Evolutionary conservation across 2,113 vertebrate genomes (phyloP).

Genomic region (Podarcis cretensis): DNA sequence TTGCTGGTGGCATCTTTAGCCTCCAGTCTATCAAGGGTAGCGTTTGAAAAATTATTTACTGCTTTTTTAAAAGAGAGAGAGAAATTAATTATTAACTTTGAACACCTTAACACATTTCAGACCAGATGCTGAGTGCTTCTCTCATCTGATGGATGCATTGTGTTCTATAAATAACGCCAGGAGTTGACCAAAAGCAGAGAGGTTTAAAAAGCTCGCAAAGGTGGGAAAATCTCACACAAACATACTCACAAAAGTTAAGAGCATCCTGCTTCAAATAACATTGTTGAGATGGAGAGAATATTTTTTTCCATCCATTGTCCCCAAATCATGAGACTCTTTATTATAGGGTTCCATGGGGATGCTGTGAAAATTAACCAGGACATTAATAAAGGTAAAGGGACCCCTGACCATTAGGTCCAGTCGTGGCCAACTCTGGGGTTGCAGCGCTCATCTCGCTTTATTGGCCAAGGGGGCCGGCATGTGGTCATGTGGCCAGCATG

Average conservation of each 20-base stretch:
- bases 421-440: no score
- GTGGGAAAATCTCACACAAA: neutral
- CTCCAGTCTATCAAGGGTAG: neutral
- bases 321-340: neutral
- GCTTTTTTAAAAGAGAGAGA: neutral
- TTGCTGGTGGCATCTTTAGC: no score
- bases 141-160: neutral
- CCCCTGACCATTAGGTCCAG: no score
- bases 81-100: neutral
- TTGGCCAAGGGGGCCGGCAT: no score
- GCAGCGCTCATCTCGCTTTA: no score
- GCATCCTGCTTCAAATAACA: neutral
- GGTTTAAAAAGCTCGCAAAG: neutral
- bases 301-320: neutral
- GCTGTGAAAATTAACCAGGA: no score
- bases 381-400: no score
- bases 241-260: neutral
- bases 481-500: no score
- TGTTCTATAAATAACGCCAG: neutral
- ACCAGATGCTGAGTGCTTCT: neutral
- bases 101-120: neutral
- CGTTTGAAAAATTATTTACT: neutral
- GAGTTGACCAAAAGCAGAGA: neutral
- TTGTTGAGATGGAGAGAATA: neutral
- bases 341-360: no score